Base-by-base conservation (phyloP, 2,113 vertebrate species). In the Coptodon rendalli region DNA sequence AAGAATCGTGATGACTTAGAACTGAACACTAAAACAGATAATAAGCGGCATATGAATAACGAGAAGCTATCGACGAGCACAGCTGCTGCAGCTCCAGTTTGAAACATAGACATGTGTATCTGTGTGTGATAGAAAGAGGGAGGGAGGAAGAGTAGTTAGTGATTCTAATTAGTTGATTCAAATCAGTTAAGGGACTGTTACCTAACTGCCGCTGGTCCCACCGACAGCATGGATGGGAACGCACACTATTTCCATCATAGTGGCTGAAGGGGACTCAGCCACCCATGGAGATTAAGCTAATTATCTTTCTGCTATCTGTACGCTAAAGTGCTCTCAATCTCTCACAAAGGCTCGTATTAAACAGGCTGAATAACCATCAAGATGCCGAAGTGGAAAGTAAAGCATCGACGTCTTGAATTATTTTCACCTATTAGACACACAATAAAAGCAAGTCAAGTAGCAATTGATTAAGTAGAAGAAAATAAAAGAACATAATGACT, bases 251-350 rank as follows among this genome's bases (percentile, higher is more conserved):
- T 95, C 89, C 78, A 90, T 85, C 56, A 36, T 4, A 17, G 80
- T 57, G 83, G 88, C 93, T 88, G 80, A 53, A 85, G 93, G 90
- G 53, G 22, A 54, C 80, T 89, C 91, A 83, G 68, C 80, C 87
- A 90, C 91, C 95, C 89, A 53, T 84, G 56, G 92, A 94, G 93
- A 90, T 89, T 93, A 56, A 87, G 79, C 89, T 95, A 95, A 95
- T 95, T 94, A 94, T 95, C 92, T 94, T 80, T 78, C 61, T 86
- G 57, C 84, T 90, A 88, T 90, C 94, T 91, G 91, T 81, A 80
- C 87, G 80, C 81, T 84, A 86, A 24, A 34, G 54, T 12, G 6
- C 19, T 80, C 57, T 53, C 63, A 19, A 40, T 80, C 45, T 36
- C 50, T 84, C 52, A 29, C 57, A 16, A 6, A 22, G 31, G 11